These are phyloP conservation scores for Penelope pileata DNA, from an alignment of 2,113 vertebrate genomes.

Conservation along the genomic window DNA sequence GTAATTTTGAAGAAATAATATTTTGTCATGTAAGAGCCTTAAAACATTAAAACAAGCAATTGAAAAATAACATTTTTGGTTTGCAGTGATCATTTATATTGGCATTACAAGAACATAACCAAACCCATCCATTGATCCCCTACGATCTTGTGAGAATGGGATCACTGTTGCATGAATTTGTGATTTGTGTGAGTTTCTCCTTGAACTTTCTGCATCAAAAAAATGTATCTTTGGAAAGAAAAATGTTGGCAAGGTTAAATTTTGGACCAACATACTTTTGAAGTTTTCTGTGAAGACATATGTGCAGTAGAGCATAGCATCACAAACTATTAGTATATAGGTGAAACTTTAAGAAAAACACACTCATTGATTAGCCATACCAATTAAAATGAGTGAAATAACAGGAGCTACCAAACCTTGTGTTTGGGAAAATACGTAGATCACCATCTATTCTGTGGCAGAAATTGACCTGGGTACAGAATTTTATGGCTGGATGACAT, in stretches of 20 bases:
- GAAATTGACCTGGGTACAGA: background rate
- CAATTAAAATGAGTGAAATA: conserved; percentile 16
- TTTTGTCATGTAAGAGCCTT: background rate
- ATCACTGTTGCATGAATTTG: background rate
- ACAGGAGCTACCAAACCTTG: background rate
- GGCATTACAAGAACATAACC: background rate
- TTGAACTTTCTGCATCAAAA: background rate
- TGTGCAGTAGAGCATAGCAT: background rate
- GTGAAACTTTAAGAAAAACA: conserved; percentile 29
- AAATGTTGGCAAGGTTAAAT: background rate
- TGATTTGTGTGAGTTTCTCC: background rate
- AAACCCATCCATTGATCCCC: background rate
- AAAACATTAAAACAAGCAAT: background rate
- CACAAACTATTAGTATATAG: background rate
- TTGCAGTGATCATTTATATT: background rate
- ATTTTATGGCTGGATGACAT: background rate
- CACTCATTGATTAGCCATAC: background rate
- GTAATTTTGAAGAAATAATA: background rate
- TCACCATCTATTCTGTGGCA: background rate
- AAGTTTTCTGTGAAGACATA: background rate
- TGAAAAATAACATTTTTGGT: background rate
- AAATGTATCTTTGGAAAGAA: background rate
- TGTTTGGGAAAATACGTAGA: background rate
- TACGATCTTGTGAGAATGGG: background rate
- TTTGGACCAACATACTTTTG: conserved; percentile 6